These are phyloP conservation scores for Plebejus argus DNA, from an alignment of 2,888 invertebrate genomes.

Conservation along the genomic window DNA sequence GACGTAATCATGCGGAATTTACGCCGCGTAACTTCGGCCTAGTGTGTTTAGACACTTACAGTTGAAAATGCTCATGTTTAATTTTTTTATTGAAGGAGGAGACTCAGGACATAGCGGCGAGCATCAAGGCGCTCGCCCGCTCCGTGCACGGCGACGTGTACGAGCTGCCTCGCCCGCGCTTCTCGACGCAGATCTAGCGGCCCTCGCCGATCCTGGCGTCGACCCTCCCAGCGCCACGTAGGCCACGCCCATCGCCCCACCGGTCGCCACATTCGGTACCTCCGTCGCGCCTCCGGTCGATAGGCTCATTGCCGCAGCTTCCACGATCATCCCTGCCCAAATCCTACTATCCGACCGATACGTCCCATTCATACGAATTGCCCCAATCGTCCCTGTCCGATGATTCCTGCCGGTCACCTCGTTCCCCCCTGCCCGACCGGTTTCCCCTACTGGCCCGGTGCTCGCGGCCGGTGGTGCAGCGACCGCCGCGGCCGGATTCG, in stretches of 20 bases:
- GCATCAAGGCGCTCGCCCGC: slow-evolving; percentile 94
- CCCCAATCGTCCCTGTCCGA: neutral
- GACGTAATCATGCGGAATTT: no score
- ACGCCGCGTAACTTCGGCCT: no score
- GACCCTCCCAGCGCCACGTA: neutral
- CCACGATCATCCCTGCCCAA: neutral
- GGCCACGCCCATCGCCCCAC: neutral
- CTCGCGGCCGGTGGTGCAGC: neutral
- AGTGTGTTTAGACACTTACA: no score
- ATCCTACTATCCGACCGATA: neutral
- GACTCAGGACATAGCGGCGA: slow-evolving; percentile 92
- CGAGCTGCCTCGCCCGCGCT: slow-evolving; percentile 92
- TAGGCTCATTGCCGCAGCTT: no score
- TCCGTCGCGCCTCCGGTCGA: neutral
- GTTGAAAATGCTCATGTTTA: neutral
- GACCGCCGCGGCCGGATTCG: neutral
- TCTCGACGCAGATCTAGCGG: slow-evolving; percentile 90
- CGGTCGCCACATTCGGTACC: neutral
- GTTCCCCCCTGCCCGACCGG: neutral
- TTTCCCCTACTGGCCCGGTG: neutral
- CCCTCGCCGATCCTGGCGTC: neutral
- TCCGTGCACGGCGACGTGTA: slow-evolving; percentile 95
- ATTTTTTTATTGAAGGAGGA: slow-evolving; percentile 67
- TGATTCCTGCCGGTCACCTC: neutral
- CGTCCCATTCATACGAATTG: neutral